Conservation (phyloP, 2,113 vertebrate species). For the Lepisosteus oculatus region DNA sequence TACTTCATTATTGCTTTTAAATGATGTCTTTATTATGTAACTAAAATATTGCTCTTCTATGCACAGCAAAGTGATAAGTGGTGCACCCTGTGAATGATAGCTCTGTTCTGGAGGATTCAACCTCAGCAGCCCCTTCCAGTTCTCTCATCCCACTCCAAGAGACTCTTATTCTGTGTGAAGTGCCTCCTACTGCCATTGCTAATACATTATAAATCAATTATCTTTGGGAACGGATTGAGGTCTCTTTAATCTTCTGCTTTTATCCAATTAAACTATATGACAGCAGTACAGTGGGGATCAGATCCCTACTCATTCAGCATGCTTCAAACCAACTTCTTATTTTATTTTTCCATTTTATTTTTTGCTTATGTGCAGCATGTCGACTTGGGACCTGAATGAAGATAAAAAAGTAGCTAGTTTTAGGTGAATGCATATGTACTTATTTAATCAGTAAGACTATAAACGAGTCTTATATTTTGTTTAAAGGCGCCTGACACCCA, state of each 20-base stretch:
- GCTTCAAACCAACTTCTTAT: constrained; percentile 21
- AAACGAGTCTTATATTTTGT: not conserved
- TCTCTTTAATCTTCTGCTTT: constrained; percentile 25
- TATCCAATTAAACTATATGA: constrained; percentile 39
- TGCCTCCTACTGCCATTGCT: constrained; percentile 27
- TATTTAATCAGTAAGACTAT: not conserved
- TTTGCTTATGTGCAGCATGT: not conserved
- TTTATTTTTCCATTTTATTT: constrained; percentile 14
- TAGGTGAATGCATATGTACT: not conserved
- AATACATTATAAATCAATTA: constrained; percentile 59
- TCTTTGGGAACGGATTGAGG: constrained; percentile 41
- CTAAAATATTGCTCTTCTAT: too few relatives aligned
- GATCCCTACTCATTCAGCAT: constrained; percentile 13
- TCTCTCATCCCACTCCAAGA: not conserved
- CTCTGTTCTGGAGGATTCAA: not conserved
- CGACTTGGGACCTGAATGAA: not conserved
- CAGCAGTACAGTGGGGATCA: constrained; percentile 27
- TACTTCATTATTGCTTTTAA: too few relatives aligned
- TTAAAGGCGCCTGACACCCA: not conserved
- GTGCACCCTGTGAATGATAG: too few relatives aligned
- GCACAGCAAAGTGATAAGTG: too few relatives aligned
- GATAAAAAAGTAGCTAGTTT: too few relatives aligned
- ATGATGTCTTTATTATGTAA: too few relatives aligned
- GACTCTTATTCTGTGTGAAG: constrained; percentile 11
- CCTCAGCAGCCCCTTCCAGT: not conserved